Base-by-base conservation (phyloP, 64 coral and sea anemone genomes). In the Dendronephthya gigantea region DNA sequence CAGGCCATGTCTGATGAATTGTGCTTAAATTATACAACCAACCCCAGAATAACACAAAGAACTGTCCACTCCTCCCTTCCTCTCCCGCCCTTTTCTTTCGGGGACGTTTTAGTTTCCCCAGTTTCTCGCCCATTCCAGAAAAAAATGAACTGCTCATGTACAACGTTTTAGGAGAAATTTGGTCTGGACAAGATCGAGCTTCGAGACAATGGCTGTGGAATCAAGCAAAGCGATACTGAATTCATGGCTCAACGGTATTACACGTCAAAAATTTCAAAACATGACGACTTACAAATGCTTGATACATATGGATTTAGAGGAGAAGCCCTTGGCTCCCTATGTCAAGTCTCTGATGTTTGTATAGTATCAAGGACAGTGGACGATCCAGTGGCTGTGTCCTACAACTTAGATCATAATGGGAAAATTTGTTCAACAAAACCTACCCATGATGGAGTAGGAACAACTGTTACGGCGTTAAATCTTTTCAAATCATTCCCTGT, bases 181-280 rank as follows among this genome's bases (percentile, higher is more conserved):
- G 95, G 95, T 13, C 50, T 98, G 66, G 85, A 89, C 30, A 98
- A 84, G 79, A 98, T 98, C 51, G 92, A 98, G 79, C 89, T 98
- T 82, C 87, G 87, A 50, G 95, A 98, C 85, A 98, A 98, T 93
- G 95, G 95, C 12, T 87, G 82, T 88, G 95, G 95, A n/a, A 83
- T 98, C 15, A 86, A 86, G 40, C 31, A n/a, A 39, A 84, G 89
- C 29, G 95, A 98, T 93, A 92, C 87, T 15, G 48, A 83, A 27
- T 93, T 92, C 50, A 89, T 93, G 69, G 92, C 89, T 58, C 92
- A 93, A 83, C 70, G 87, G 9, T 89, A 93, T 88, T 98, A 98
- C 49, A 98, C 95, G 12, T 98, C 95, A 50, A 98, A 98, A 75
- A 89, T 98, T 32, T 87, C 39, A 17, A 93, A 49, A 29, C 88